Base-by-base conservation (phyloP, 1,140 invertebrate species). In the Lanistes nyassanus region DNA sequence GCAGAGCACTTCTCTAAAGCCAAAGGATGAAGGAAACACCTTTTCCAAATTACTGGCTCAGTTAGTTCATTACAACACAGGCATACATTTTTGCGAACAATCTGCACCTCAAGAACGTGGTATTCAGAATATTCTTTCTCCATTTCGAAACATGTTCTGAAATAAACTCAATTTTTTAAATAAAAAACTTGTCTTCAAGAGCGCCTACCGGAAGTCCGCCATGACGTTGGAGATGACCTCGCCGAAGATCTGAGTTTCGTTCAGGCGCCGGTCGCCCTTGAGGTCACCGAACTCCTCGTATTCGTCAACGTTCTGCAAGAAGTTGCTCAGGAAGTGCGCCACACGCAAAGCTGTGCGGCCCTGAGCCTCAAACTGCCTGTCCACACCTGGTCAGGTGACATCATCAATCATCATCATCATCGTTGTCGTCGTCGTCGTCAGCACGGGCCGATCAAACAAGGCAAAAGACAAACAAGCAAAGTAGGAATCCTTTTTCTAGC, bases 261-360 rank as follows among this genome's bases (percentile, higher is more conserved):
- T 86, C 37, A 89, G 70, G 23, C 82, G 47, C 34, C 84, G 71
- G 78, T 89, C 88, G 34, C 87, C 86, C 66, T 83, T 82, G 21
- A 99, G 90, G 9, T 96, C 88, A 47, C 90, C 97, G 91, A 97
- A 99, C 39, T 97, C 94, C 90, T 99, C 97, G 84, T 94, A 93
- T 0, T 96, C 95, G 90, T 99, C 95, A 19, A 96, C 95, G 65
- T 97, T 92, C 92, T 98, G 97, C 76, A 98, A 89, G 88, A 98
- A 98, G 26, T 94, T 94, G 85, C 95, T 97, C 67, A 98, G 94
- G 86, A 99, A 99, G 88, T 99, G 98, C 0, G 97, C 95, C 69
- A 99, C 90, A 71, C 97, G 91, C 13, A 98, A 91, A 2, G 97
- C 98, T 93, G 97, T 98, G 88, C 96, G 94, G 7, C 97, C 97